Conservation (phyloP, 2,113 vertebrate species). For the Rousettus leschenaultii region DNA sequence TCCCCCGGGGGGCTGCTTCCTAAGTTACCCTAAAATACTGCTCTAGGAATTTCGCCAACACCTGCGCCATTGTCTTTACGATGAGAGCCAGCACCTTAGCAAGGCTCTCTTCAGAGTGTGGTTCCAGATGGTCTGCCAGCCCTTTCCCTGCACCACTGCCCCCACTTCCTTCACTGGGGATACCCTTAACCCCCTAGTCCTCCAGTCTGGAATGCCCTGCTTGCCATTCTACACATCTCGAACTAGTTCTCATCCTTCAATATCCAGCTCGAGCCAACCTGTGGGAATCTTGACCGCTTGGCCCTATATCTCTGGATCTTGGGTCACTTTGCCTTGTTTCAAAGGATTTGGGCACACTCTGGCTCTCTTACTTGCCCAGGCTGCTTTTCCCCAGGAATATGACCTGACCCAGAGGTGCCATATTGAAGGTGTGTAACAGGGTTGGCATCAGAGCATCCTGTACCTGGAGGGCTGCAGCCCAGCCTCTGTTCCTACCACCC, state of each 20-base stretch:
- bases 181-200: neutral
- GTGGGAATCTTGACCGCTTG: neutral
- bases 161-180: neutral
- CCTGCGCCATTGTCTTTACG: neutral
- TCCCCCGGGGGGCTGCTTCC: neutral
- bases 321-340: neutral
- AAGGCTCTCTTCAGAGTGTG: neutral
- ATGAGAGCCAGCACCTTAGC: neutral
- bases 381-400: neutral
- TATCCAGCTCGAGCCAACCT: neutral
- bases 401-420: neutral
- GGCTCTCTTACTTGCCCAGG: neutral
- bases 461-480: neutral
- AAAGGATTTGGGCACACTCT: neutral
- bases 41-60: neutral
- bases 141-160: neutral
- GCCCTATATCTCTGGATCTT: neutral
- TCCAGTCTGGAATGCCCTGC: neutral
- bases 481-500: neutral
- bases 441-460: neutral
- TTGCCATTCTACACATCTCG: neutral
- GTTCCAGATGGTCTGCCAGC: neutral
- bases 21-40: neutral
- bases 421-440: neutral
- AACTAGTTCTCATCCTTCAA: neutral